Conservation (phyloP, 1,140 invertebrate genomes). For the Dendroctonus ponderosae region DNA sequence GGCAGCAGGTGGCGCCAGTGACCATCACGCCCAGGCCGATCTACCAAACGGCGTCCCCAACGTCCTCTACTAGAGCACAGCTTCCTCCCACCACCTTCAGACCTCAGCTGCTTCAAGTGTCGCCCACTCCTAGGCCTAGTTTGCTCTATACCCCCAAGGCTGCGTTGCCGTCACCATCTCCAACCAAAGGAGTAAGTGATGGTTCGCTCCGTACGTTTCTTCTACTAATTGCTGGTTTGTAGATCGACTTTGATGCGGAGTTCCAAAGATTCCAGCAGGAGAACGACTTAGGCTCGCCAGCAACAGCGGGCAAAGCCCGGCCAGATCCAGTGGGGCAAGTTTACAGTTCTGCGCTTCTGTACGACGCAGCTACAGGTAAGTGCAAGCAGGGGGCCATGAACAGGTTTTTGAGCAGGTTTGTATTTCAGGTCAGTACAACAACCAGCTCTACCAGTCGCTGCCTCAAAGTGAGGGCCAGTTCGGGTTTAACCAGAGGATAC, state of each 20-base stretch:
- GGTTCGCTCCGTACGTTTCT: constrained; percentile 9
- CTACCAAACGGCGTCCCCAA: constrained; percentile 41
- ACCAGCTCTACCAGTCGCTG: constrained; percentile 72
- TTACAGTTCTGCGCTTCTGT: constrained; percentile 75
- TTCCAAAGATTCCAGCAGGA: constrained; percentile 75
- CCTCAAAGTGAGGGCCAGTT: constrained; percentile 71
- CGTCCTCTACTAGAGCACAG: constrained; percentile 54
- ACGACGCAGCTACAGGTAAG: constrained; percentile 68
- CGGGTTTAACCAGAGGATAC: constrained; percentile 68
- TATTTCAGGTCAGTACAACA: constrained; percentile 64
- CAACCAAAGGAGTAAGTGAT: constrained; percentile 36
- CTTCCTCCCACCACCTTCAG: constrained; percentile 66
- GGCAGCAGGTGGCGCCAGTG: constrained; percentile 45
- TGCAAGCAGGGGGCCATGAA: background rate
- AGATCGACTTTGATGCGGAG: constrained; percentile 70
- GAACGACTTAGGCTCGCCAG: constrained; percentile 60
- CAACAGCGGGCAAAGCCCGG: constrained; percentile 50
- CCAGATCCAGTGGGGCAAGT: constrained; percentile 50
- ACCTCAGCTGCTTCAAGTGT: constrained; percentile 61
- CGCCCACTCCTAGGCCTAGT: constrained; percentile 57
- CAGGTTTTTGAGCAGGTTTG: background rate
- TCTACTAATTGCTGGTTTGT: constrained; percentile 48
- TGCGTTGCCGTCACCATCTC: constrained; percentile 47
- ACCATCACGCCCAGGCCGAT: constrained; percentile 55
- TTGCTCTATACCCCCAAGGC: constrained; percentile 56